Evolutionary conservation across 2,888 invertebrate genomes (phyloP).

Genomic region (Trypoxylon attenuatum): DNA sequence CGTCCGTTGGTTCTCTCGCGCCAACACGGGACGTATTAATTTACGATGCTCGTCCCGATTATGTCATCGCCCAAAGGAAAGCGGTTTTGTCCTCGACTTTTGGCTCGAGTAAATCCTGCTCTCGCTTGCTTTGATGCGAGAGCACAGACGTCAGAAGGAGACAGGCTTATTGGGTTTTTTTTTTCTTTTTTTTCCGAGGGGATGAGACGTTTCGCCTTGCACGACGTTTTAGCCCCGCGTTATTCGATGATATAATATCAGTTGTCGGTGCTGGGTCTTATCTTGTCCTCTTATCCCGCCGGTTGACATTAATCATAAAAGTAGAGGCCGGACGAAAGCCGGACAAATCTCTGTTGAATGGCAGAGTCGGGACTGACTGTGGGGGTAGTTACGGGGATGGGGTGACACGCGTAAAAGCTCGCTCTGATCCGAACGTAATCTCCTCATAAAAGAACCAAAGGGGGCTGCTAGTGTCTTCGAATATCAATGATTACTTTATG

Average conservation of each 20-base stretch:
- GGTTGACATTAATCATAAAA: conserved; percentile 21
- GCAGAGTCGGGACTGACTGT: background rate
- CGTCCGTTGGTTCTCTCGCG: too few relatives aligned
- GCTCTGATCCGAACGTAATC: conserved; percentile 41
- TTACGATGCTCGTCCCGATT: background rate
- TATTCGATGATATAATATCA: background rate
- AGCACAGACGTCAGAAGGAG: too few relatives aligned
- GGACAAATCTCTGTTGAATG: conserved; percentile 27
- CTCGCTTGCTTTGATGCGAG: conserved; percentile 1
- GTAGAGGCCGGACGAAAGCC: background rate
- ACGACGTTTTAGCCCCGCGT: background rate
- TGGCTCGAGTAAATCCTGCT: background rate
- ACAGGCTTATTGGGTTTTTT: too few relatives aligned
- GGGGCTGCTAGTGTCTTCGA: conserved; percentile 8
- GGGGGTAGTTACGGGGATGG: background rate
- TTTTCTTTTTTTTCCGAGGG: too few relatives aligned
- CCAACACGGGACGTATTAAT: background rate
- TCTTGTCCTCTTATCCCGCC: background rate
- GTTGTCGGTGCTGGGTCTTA: background rate
- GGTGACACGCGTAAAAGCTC: conserved; percentile 27
- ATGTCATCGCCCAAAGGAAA: background rate
- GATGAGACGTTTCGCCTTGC: too few relatives aligned
- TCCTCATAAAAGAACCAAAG: conserved; percentile 30
- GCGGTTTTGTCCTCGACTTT: background rate
- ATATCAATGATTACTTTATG: conserved; percentile 51